Base-by-base conservation (phyloP, 2,888 invertebrate species). In the Oxytorus armatus region DNA sequence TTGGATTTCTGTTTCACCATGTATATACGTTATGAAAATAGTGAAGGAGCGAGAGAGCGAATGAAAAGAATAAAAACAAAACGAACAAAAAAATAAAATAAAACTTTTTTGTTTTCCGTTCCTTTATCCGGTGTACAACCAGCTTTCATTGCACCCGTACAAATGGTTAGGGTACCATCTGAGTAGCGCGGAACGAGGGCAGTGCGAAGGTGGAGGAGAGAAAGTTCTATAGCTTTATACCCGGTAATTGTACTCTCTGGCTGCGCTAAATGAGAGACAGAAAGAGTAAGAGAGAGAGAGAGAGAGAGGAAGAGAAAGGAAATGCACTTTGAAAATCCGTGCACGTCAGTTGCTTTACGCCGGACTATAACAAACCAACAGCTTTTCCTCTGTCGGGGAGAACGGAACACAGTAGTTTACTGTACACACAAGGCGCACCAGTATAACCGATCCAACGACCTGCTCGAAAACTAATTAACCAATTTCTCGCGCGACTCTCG, bases 391-490 rank as follows among this genome's bases (percentile, higher is more conserved):
- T 51, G 53, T 23, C 29, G 25, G 3, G 3, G 36, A 68, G 68
- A 44, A 63, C 33, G 16, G 14, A 36, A 36, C n/a, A 42, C 25
- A 7, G 4, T 14, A 33, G 49, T 49, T 29, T 63, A 42, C 47
- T 63, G 47, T 69, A 79, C 23, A 21, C 53, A 21, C n/a, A n/a
- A n/a, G 21, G 39, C 14, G n/a, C n/a, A n/a, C n/a, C n/a, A 44
- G 55, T 74, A 69, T 69, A 70, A 75, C 79, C 78, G 79, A 81
- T 83, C 82, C 83, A 79, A 77, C 75, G 80, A 78, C 51, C 81
- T 77, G 80, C 47, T 81, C 84, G 80, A 86, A 89, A 89, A 88
- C 87, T 88, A 89, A 89, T 89, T 89, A 89, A 88, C 85, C 86
- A 89, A 88, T 89, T 89, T 88, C 82, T 80, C 84, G 79, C 79